These are phyloP conservation scores for Ariopsis seemanni DNA, from an alignment of 2,113 vertebrate species.

Conservation along the genomic window DNA sequence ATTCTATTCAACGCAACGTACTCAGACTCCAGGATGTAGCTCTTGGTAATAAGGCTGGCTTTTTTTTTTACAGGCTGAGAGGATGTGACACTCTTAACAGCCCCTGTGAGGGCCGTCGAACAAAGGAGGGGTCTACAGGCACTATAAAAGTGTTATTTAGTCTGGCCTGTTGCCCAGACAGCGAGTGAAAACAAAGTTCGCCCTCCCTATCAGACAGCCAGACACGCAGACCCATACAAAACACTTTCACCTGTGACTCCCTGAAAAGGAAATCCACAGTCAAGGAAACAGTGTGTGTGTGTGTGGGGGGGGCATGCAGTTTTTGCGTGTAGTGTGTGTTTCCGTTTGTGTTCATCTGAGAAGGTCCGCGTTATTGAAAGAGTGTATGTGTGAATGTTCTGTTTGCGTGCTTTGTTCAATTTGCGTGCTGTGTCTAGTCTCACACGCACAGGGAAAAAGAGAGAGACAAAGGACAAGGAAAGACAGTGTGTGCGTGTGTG, in stretches of 20 bases:
- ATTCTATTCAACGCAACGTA: neutral
- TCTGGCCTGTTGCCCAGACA: conserved; percentile 66
- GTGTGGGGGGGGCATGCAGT: neutral
- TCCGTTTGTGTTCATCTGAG: neutral
- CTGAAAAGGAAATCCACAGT: conserved; percentile 50
- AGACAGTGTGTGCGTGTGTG: neutral
- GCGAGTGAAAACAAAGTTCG: conserved; percentile 70
- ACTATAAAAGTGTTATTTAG: conserved; percentile 64
- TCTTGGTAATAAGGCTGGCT: conserved; percentile 52
- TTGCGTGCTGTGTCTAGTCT: neutral
- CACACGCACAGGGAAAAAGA: neutral
- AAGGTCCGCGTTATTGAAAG: neutral
- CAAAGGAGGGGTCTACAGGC: conserved; percentile 63
- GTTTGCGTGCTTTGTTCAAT: neutral
- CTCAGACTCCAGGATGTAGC: conserved; percentile 42
- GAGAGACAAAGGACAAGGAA: neutral
- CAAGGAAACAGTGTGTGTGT: conserved; percentile 34
- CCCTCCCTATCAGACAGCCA: conserved; percentile 60
- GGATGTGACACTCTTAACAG: conserved; percentile 64
- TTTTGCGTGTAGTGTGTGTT: neutral
- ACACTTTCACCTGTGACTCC: conserved; percentile 71
- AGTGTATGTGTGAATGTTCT: neutral
- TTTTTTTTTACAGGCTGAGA: conserved; percentile 33
- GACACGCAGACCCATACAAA: conserved; percentile 60
- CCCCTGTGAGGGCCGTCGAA: conserved; percentile 54